These are phyloP conservation scores for Lissonota sp. DNA, from an alignment of 2,888 invertebrate genomes.

Conservation along the genomic window DNA sequence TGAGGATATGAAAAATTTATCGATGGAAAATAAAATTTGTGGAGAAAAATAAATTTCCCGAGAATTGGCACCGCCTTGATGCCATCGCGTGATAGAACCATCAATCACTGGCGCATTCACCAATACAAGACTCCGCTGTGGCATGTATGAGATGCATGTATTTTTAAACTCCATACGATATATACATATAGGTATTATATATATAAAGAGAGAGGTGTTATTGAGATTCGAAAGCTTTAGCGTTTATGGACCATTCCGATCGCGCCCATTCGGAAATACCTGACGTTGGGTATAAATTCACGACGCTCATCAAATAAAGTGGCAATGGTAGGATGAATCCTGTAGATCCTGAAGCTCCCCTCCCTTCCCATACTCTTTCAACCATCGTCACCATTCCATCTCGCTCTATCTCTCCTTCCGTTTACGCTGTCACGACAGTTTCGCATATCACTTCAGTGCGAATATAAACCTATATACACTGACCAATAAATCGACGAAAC, in stretches of 20 bases:
- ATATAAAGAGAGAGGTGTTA: slow-evolving; percentile 12
- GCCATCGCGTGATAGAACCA: no score
- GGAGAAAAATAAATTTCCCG: no score
- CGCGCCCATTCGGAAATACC: slow-evolving; percentile 43
- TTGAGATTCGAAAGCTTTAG: slow-evolving; percentile 43
- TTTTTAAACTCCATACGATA: no score
- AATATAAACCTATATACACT: slow-evolving; percentile 19
- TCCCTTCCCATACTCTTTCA: neutral
- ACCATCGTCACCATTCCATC: slow-evolving; percentile 3
- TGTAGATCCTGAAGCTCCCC: neutral
- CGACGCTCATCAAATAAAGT: slow-evolving; percentile 57
- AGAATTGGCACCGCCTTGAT: no score
- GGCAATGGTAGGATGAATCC: slow-evolving; percentile 27
- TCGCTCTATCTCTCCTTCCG: slow-evolving; percentile 28
- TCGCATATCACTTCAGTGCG: slow-evolving; percentile 3
- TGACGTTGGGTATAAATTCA: slow-evolving; percentile 53
- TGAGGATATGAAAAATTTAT: no score
- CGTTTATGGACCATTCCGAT: slow-evolving; percentile 44
- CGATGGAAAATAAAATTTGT: no score
- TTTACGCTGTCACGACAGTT: slow-evolving; percentile 20
- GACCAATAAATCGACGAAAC: slow-evolving; percentile 43
- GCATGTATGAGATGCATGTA: no score
- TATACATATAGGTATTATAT: neutral
- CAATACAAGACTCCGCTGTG: no score
- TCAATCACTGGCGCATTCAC: no score